These are phyloP conservation scores for Tetramorium parvispinum DNA, from an alignment of 1,140 invertebrate species.

Conservation along the genomic window DNA sequence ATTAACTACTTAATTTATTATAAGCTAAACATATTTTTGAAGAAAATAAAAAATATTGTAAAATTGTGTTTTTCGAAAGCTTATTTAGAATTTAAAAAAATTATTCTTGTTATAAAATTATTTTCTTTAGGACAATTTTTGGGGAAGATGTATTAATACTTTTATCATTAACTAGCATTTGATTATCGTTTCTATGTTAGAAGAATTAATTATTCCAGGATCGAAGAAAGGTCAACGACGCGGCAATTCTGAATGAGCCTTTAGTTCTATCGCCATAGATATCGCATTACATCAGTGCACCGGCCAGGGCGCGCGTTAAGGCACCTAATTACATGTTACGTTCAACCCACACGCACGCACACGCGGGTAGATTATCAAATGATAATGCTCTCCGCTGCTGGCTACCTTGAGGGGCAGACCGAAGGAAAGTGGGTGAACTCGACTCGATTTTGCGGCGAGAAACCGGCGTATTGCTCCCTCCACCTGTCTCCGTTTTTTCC, in stretches of 20 bases:
- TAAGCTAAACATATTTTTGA: not conserved
- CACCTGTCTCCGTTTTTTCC: conserved; percentile 46
- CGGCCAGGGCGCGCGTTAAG: conserved; percentile 69
- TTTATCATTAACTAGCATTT: not conserved
- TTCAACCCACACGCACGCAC: conserved; percentile 65
- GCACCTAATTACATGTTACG: conserved; percentile 74
- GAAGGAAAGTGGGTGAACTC: conserved; percentile 78
- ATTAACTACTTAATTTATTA: not conserved
- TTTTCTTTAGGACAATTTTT: not conserved
- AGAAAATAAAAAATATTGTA: not conserved
- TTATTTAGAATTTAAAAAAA: not conserved
- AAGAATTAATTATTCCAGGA: not conserved
- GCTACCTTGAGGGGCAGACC: conserved; percentile 68
- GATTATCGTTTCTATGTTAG: not conserved
- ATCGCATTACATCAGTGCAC: conserved; percentile 72
- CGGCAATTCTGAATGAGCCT: conserved; percentile 51
- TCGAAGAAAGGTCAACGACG: conserved; percentile 6
- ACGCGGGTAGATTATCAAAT: conserved; percentile 73
- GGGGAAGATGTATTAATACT: not conserved
- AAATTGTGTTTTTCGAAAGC: not conserved
- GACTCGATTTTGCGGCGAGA: conserved; percentile 74
- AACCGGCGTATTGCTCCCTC: conserved; percentile 61
- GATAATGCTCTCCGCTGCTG: conserved; percentile 55
- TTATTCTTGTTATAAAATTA: not conserved
- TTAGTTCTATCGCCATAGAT: conserved; percentile 54